These are phyloP conservation scores for Escarpia spicata DNA, from an alignment of 2,888 invertebrate genomes.

Conservation along the genomic window DNA sequence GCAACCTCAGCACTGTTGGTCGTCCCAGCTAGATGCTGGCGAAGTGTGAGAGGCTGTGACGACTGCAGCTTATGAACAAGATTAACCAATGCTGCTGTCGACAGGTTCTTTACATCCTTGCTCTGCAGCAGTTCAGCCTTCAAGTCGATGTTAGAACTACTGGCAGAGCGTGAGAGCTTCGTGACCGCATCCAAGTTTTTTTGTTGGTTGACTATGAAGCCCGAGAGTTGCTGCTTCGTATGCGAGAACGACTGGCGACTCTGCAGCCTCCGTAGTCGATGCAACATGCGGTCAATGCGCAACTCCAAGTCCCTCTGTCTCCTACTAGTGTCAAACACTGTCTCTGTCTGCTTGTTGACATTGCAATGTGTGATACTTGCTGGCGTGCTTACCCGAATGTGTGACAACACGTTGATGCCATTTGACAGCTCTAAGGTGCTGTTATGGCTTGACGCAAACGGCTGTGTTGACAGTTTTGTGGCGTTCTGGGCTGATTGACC, in stretches of 20 bases:
- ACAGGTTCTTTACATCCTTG: conserved; percentile 65
- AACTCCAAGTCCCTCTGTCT: conserved; percentile 75
- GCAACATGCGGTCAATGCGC: conserved; percentile 77
- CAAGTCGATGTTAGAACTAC: conserved; percentile 60
- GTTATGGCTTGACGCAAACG: neutral
- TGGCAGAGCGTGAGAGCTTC: conserved; percentile 81
- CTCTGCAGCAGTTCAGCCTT: conserved; percentile 59
- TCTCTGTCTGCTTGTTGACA: neutral
- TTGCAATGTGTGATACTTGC: conserved; percentile 45
- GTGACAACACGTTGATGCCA: conserved; percentile 25
- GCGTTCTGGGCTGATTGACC: neutral
- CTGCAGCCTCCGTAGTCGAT: conserved; percentile 81
- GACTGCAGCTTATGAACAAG: conserved; percentile 71
- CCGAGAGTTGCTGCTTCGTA: conserved; percentile 80
- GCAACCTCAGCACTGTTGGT: neutral
- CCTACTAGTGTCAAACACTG: conserved; percentile 64
- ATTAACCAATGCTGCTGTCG: conserved; percentile 71
- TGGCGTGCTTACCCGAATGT: conserved; percentile 46
- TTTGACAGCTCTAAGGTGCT: conserved; percentile 13
- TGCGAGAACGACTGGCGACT: conserved; percentile 80
- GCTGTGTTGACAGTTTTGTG: conserved; percentile 14
- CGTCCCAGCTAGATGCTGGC: conserved; percentile 27
- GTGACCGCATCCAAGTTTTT: conserved; percentile 75
- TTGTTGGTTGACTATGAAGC: conserved; percentile 80
- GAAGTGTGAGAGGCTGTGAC: conserved; percentile 51